These are phyloP conservation scores for Bathybates hornii DNA, from an alignment of 2,113 vertebrate genomes.

Conservation along the genomic window DNA sequence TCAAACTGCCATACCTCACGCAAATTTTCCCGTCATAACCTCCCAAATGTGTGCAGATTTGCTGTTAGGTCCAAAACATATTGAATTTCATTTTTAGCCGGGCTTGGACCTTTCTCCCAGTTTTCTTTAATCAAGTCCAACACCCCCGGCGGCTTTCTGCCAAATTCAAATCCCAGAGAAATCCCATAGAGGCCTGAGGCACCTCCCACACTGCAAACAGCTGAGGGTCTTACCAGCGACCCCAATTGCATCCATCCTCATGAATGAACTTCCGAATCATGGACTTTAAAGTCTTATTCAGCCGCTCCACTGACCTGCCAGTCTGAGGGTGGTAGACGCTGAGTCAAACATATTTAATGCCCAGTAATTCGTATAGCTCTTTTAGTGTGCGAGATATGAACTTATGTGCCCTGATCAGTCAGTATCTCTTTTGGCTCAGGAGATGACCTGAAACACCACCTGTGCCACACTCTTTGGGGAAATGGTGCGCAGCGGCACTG, in stretches of 20 bases:
- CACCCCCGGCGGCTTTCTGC: rapidly evolving
- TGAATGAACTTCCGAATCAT: neutral
- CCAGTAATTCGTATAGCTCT: neutral
- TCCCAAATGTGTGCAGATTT: neutral
- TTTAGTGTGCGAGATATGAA: neutral
- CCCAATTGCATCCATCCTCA: neutral
- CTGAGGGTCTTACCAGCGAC: neutral
- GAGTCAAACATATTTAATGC: neutral
- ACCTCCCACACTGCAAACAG: neutral
- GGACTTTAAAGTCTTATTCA: neutral
- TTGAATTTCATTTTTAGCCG: neutral
- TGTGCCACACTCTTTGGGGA: neutral
- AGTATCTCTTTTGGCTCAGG: neutral
- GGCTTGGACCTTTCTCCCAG: neutral
- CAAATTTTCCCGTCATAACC: neutral
- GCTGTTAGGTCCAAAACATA: neutral
- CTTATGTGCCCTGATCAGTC: neutral
- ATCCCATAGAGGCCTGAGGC: neutral
- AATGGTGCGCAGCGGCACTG: neutral
- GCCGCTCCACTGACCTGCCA: neutral
- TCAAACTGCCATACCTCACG: neutral
- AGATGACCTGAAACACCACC: neutral
- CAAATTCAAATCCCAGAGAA: neutral
- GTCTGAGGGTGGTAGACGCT: neutral
- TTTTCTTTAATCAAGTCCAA: neutral